phyloP scores from a whole-genome alignment of 1,140 invertebrate genomes.

The Pseudoatta argentina region DNA sequence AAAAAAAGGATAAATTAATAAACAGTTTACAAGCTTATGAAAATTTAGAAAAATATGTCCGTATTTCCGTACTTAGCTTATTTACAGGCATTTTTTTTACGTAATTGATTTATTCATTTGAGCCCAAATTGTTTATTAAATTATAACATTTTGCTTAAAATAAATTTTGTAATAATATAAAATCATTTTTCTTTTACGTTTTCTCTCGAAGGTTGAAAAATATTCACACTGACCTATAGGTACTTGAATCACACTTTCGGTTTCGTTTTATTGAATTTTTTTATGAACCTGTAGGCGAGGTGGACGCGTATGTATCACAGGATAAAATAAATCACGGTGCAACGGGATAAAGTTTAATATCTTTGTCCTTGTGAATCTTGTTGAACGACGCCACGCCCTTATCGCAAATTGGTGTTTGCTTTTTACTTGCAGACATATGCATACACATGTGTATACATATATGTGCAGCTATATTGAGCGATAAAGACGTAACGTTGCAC shows the following conservation, averaged over 20 bases:
- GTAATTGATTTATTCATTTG: too few species aligned
- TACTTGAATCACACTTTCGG: slow-evolving; percentile 28
- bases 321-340: slow-evolving; percentile 41
- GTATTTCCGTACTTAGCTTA: too few species aligned
- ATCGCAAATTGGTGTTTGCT: slow-evolving; percentile 51
- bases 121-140: too few species aligned
- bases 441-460: too few species aligned
- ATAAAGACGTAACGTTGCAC: slow-evolving; percentile 63
- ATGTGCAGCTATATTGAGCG: neutral
- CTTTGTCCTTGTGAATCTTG: slow-evolving; percentile 65
- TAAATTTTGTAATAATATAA: neutral
- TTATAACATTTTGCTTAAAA: neutral
- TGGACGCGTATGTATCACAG: slow-evolving; percentile 20
- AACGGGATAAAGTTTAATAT: slow-evolving; percentile 59
- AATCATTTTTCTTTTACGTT: neutral
- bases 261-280: slow-evolving; percentile 8
- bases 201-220: neutral
- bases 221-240: neutral
- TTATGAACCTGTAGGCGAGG: slow-evolving; percentile 55
- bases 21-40: neutral
- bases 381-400: slow-evolving; percentile 63
- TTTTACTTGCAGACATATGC: neutral
- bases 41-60: neutral
- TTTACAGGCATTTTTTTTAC: too few species aligned
- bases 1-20: neutral